A percentile compares a stretch with the other conserved stretches of the same genome.
phyloP scores from a whole-genome alignment of 1,140 invertebrate genomes.

The Aethina tumida region DNA sequence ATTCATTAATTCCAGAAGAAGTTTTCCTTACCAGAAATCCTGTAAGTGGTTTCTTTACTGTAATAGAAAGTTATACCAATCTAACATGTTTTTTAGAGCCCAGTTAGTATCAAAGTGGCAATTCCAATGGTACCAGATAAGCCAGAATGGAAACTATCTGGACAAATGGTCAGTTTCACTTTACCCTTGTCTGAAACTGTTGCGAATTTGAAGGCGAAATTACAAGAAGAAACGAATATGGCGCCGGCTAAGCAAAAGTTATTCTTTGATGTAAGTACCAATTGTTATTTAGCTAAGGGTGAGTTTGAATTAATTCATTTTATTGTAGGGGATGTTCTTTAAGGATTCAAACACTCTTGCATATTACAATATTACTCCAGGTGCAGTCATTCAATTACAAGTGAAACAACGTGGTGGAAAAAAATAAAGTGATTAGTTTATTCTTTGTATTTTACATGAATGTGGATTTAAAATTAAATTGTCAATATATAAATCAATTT shows the following conservation, averaged over 20 bases:
- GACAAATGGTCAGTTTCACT: conserved; percentile 73
- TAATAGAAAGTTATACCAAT: not conserved
- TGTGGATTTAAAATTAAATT: not conserved
- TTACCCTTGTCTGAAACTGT: conserved; percentile 74
- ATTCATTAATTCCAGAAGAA: conserved; percentile 81
- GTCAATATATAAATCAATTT: not conserved
- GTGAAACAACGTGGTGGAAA: conserved; percentile 96
- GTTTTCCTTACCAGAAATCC: conserved; percentile 63
- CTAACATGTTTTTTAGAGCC: conserved; percentile 43
- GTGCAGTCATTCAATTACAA: conserved; percentile 76
- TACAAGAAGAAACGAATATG: conserved; percentile 84
- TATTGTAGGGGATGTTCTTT: conserved; percentile 87
- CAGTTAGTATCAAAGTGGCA: conserved; percentile 66
- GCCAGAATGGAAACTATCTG: conserved; percentile 93
- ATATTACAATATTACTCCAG: conserved; percentile 88
- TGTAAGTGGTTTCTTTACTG: conserved; percentile 13
- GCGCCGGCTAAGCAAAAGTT: conserved; percentile 97
- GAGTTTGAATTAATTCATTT: conserved; percentile 7
- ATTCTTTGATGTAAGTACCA: conserved; percentile 64
- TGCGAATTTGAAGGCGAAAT: conserved; percentile 76
- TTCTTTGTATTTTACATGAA: not conserved
- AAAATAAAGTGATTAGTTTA: conserved; percentile 43
- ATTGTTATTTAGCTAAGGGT: not conserved
- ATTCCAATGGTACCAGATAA: conserved; percentile 82
- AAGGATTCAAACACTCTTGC: conserved; percentile 93